Evolutionary conservation across 2,888 invertebrate species (phyloP), one percentile per base, ranked within the genome.

Genomic region (Meloe dianella): DNA sequence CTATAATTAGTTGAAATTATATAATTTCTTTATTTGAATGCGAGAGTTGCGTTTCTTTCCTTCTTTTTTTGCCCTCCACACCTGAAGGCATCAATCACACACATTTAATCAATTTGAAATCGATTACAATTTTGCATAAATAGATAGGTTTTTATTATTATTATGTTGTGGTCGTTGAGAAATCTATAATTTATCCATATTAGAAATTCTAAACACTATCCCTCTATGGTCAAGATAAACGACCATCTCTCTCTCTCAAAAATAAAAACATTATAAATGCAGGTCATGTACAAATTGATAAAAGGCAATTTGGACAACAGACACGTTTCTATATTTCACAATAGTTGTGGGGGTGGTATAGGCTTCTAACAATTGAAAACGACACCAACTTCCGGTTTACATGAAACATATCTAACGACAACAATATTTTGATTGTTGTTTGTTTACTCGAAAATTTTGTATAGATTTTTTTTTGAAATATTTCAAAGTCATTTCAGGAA

Each of bases 261-360:
- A 1, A 17, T 4, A 47, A n/a, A n/a, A n/a, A n/a, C 57, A 57
- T 64, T 67, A 61, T 61, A 60, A 60, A 71, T 71, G 67, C 71
- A 57, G 61, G 71, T 38, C 68, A 61, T 57, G 64, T 65, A n/a
- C 61, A 51, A 17, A 65, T 61, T 71, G 71, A 71, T 68, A 67
- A 66, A n/a, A 68, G 71, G 61, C 66, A 69, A 71, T 71, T 71
- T 66, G 65, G 69, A 71, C 64, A 60, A 61, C 47, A 64, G 65
- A 64, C 71, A 71, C 71, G 71, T 71, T 47, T 47, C 65, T 66
- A 56, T 63, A 63, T 64, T 67, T 67, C 67, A 69, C 69, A 65
- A 67, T 65, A 51, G 64, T 14, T 58, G 30, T 24, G 65, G 67
- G 41, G 41, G 41, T 41, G 41, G 9, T 12, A 12, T 65, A 61